Conservation (phyloP, 35 echinoderm and acorn worm genomes). For the Lytechinus pictus region DNA sequence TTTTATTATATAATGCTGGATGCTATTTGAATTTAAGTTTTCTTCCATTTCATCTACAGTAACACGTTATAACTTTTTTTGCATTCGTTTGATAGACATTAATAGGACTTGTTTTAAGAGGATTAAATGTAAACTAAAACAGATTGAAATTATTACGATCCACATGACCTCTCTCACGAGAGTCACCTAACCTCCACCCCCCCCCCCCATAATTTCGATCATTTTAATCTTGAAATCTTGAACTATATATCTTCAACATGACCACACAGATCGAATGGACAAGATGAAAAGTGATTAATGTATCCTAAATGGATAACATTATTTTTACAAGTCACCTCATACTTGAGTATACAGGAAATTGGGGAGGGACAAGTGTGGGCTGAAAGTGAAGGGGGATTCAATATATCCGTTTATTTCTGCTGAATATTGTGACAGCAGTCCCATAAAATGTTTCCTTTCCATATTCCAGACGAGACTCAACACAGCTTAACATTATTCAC, state of each 20-base stretch:
- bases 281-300: conserved; percentile 14
- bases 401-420: neutral
- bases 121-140: neutral
- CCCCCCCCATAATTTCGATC: no score
- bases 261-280: neutral
- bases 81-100: no score
- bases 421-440: neutral
- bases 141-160: neutral
- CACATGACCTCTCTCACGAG: neutral
- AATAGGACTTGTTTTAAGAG: no score
- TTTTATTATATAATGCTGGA: no score
- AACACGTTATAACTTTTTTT: no score
- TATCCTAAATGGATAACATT: neutral
- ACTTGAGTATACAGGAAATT: neutral
- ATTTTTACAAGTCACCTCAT: neutral
- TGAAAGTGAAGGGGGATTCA: neutral
- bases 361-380: neutral
- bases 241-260: neutral
- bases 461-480: neutral
- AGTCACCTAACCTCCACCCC: neutral
- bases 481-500: no score
- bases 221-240: no score
- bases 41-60: no score
- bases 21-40: no score
- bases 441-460: neutral